phyloP scores from a whole-genome alignment of 2,888 invertebrate genomes.

The Drosophila conformis region DNA sequence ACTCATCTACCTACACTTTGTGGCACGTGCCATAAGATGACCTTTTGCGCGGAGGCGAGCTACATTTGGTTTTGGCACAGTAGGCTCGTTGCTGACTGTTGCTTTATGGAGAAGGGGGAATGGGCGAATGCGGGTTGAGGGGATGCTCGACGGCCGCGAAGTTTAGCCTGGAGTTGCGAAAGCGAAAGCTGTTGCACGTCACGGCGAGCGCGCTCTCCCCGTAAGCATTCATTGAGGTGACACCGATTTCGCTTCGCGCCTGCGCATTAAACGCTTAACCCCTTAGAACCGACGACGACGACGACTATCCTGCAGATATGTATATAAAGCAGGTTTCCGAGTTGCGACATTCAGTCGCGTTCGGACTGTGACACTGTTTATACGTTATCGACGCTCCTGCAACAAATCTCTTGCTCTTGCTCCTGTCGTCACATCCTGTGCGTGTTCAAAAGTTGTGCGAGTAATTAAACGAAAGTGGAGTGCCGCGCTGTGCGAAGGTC shows the following conservation, averaged over 20 bases:
- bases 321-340: slow-evolving; percentile 60
- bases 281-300: slow-evolving; percentile 33
- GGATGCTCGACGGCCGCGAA: slow-evolving; percentile 18
- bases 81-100: slow-evolving; percentile 16
- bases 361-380: slow-evolving; percentile 68
- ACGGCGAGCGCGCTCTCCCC: slow-evolving; percentile 26
- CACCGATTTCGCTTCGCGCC: slow-evolving; percentile 74
- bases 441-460: slow-evolving; percentile 58
- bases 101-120: not conserved
- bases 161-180: slow-evolving; percentile 49
- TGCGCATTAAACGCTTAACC: slow-evolving; percentile 53
- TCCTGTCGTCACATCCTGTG: slow-evolving; percentile 47
- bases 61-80: slow-evolving; percentile 20
- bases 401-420: slow-evolving; percentile 1
- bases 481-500: slow-evolving; percentile 41
- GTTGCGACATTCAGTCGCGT: slow-evolving; percentile 57
- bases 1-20: slow-evolving; percentile 9
- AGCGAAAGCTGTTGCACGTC: slow-evolving; percentile 59
- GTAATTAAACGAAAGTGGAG: slow-evolving; percentile 55
- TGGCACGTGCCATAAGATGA: slow-evolving; percentile 40
- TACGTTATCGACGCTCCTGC: slow-evolving; percentile 19
- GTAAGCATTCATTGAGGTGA: slow-evolving; percentile 45
- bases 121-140: not conserved
- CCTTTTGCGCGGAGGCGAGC: slow-evolving; percentile 27
- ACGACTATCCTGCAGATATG: slow-evolving; percentile 34